Base-by-base conservation (phyloP, 1,140 invertebrate genomes). In the Caenorhabditis inopinata region DNA sequence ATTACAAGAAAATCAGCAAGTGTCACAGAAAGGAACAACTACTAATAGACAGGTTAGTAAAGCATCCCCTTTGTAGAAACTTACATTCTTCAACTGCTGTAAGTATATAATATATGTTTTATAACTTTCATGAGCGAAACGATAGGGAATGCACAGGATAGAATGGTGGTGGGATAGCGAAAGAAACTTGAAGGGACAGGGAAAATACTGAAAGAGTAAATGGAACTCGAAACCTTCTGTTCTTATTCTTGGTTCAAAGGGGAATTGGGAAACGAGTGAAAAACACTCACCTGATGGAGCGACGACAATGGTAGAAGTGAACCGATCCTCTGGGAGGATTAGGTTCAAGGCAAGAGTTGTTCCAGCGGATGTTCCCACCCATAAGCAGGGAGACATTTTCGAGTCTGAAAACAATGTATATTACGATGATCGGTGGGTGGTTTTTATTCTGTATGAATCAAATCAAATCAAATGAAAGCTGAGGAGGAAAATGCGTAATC, bases 281-380 rank as follows among this genome's bases (percentile, higher is more conserved):
- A 78, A 18, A 16, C 12, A 81, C 80, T 62, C 16, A 83, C 82
- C 82, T 27, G 82, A 83, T 25, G 82, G 79, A 42, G 74, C 76
- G 16, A 83, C 80, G 23, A 81, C 82, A 42, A 81, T 87, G 18
- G 83, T 82, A 5, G 79, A 81, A n/a, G 76, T 80, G 32, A 88
- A 68, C 23, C 87, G 75, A 81, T 88, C 83, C 46, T 58, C 32
- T 2, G 87, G 87, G 47, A 88, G 62, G 3, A 85, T 53, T n/a
- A 88, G 78, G 53, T 86, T 85, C 21, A 88, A 84, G 9, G 86
- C 85, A 38, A 88, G 74, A 6, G 29, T 68, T 25, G 83, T 76
- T 42, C 87, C 87, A 7, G 51, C 78, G 3, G 87, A 87, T 16
- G 83, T 88, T 18, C 87, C 87, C 23, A 88, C 47, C 87, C 87